phyloP scores from a whole-genome alignment of 2,888 invertebrate species.

The Cetonia aurata region DNA sequence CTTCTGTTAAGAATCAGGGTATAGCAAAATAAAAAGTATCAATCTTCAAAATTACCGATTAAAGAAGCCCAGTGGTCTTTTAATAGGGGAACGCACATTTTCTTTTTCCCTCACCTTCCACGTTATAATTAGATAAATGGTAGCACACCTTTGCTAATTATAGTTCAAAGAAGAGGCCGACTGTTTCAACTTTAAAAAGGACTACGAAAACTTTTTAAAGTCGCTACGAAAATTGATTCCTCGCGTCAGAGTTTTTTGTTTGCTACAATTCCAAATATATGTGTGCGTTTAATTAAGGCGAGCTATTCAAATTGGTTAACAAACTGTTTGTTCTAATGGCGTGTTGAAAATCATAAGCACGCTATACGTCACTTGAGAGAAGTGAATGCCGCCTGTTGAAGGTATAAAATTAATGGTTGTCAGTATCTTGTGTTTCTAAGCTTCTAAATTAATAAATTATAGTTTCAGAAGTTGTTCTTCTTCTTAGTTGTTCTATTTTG shows the following conservation, averaged over 20 bases:
- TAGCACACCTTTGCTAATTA: conserved; percentile 59
- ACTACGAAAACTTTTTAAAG: not conserved
- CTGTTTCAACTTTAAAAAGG: not conserved
- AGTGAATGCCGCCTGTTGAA: too few species aligned
- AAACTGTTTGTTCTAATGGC: conserved; percentile 10
- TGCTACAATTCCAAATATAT: not conserved
- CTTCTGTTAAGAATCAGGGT: conserved; percentile 24
- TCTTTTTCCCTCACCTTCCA: conserved; percentile 41
- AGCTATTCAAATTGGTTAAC: not conserved
- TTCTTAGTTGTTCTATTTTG: too few species aligned
- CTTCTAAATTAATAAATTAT: too few species aligned
- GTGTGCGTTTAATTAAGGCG: conserved; percentile 6
- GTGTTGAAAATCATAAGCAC: conserved; percentile 14
- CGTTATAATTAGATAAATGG: conserved; percentile 56
- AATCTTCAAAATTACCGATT: conserved; percentile 46
- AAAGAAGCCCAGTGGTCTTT: conserved; percentile 24
- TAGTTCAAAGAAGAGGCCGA: conserved; percentile 52
- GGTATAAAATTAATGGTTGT: too few species aligned
- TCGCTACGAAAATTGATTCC: not conserved
- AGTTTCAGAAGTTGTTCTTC: too few species aligned
- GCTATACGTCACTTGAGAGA: not conserved
- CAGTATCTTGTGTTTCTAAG: too few species aligned
- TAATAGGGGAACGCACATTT: conserved; percentile 45
- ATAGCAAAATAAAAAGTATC: conserved; percentile 39
- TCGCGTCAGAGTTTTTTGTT: not conserved